Evolutionary conservation across 2,888 invertebrate species (phyloP).

Genomic region (Willowsia nigromaculata): DNA sequence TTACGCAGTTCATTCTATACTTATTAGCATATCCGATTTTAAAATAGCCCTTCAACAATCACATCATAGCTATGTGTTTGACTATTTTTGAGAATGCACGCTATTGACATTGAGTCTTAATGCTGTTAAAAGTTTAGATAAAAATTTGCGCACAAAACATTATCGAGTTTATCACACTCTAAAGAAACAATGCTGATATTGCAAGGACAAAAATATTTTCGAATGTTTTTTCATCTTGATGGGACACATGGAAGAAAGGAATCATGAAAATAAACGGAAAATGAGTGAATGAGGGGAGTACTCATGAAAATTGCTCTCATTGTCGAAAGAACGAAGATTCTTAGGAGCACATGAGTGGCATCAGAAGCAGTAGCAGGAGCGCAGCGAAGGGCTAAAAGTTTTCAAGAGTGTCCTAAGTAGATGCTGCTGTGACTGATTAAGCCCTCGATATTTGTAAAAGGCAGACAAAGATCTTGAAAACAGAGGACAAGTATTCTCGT

Average conservation of each 20-base stretch:
- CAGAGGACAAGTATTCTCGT: slow-evolving; percentile 2
- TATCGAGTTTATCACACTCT: no score
- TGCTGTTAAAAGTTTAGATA: no score
- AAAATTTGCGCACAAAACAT: no score
- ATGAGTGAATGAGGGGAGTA: not conserved
- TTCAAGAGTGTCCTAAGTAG: not conserved
- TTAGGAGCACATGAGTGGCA: not conserved
- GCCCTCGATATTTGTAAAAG: not conserved
- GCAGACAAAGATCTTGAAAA: not conserved
- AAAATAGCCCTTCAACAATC: no score
- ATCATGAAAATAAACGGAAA: not conserved
- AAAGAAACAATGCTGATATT: no score
- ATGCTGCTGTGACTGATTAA: slow-evolving; percentile 9
- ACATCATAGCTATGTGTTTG: no score
- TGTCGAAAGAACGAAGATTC: not conserved
- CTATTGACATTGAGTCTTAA: no score
- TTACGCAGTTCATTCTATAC: no score
- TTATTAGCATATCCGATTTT: no score
- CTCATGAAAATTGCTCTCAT: not conserved
- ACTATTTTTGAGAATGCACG: no score
- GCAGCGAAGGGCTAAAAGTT: not conserved
- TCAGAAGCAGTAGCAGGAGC: not conserved
- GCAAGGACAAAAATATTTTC: not conserved
- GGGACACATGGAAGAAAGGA: not conserved
- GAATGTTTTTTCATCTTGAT: not conserved